Base-by-base conservation (phyloP, 2,888 invertebrate genomes). In the Zootermopsis nevadensis region DNA sequence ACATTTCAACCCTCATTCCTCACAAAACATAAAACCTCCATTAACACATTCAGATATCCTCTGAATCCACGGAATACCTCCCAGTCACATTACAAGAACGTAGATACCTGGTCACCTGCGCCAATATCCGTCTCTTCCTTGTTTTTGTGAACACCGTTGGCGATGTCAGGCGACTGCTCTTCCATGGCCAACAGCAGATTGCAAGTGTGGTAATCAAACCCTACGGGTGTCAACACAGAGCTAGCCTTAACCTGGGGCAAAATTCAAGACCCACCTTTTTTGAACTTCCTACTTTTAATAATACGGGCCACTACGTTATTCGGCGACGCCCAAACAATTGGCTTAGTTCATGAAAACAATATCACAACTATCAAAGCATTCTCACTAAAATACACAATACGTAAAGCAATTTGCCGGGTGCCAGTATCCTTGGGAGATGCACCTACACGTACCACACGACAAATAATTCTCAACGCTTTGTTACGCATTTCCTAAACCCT, bases 151-250 rank as follows among this genome's bases (percentile, higher is more conserved):
- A 99, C 99, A 89, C 99, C 99, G 88, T 94, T 94, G 86, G 98
- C 98, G 90, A 99, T 99, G 92, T 99, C 95, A 87, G 96, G 95
- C 87, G 97, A 97, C 92, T 99, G 99, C 91, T 98, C 95, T 92
- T 99, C 99, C 89, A 99, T 92, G 88, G 99, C 99, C 92, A 99
- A 96, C 92, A 99, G 94, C 88, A 99, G 96, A 93, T 99, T 99
- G 93, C 99, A 96, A 88, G 99, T 99, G 91, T 97, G 97, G 95
- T 97, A 98, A 94, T 99, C 99, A 94, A 99, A 99, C 92, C 98
- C 98, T 98, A 93, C 88, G 90, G 88, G 88, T 74, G 38, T 38
- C 38, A 74, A 74, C 74, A 74, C 35, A 74, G 38, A 74, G 74
- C 69, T 69, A 69, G 33, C 69, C 69, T 69, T 69, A 69, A 69